Percentiles rank a stretch among this genome's conserved stretches.
phyloP scores from a whole-genome alignment of 2,113 vertebrate species.

The Gallinago undulata region DNA sequence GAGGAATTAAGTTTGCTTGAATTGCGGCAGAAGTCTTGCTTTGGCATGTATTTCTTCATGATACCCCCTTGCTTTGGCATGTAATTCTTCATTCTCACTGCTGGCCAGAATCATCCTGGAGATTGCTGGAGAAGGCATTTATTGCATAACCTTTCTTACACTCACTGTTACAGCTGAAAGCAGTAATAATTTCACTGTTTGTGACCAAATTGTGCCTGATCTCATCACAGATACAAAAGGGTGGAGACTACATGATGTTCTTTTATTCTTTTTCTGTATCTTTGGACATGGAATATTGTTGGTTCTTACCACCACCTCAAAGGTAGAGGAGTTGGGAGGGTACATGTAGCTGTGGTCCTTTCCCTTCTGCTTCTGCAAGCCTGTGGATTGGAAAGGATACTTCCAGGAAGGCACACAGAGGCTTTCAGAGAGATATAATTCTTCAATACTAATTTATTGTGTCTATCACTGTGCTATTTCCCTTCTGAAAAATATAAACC shows the following conservation, averaged over 20 bases:
- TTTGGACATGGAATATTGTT: background rate
- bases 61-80: background rate
- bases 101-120: background rate
- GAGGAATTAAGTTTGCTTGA: background rate
- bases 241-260: rapidly evolving
- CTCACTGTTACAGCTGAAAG: background rate
- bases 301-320: background rate
- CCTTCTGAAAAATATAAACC: background rate
- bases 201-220: background rate
- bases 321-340: background rate
- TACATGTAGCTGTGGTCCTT: rapidly evolving
- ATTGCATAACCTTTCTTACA: background rate
- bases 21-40: background rate
- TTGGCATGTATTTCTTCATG: background rate
- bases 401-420: background rate
- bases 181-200: background rate
- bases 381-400: background rate
- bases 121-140: background rate
- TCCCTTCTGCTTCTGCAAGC: background rate
- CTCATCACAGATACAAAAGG: background rate
- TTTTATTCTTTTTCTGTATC: background rate
- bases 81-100: background rate
- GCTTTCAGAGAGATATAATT: background rate
- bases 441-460: background rate
- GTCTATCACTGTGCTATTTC: background rate